These are phyloP conservation scores for Arizona elegans DNA, from an alignment of 2,113 vertebrate genomes.

Conservation along the genomic window DNA sequence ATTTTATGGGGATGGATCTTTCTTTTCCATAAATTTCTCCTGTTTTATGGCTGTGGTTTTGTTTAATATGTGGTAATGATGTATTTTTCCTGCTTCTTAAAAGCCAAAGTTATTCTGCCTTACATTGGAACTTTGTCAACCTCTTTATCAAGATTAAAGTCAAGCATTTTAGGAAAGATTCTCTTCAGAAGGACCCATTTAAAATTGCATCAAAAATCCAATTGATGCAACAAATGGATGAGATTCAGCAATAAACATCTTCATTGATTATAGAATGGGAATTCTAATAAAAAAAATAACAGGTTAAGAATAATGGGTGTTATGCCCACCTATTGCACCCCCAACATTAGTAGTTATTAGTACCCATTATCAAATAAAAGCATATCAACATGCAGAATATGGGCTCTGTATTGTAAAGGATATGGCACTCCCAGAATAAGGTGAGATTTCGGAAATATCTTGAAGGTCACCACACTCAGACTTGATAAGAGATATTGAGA, in stretches of 20 bases:
- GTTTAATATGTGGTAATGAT: neutral
- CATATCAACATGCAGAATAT: neutral
- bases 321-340: accelerated
- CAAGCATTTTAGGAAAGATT: neutral
- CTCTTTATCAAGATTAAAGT: accelerated
- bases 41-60: neutral
- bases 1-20: neutral
- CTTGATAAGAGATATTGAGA: constrained; percentile 97
- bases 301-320: neutral
- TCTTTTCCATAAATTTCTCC: neutral
- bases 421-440: constrained; percentile 98
- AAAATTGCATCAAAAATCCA: neutral
- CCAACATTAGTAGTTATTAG: neutral
- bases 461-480: constrained; percentile 97
- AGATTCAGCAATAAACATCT: neutral
- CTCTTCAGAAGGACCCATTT: neutral
- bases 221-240: neutral
- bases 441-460: constrained; percentile 96
- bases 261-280: neutral
- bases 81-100: neutral
- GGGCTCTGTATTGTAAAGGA: constrained; percentile 77
- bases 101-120: neutral
- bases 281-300: accelerated
- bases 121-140: neutral
- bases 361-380: neutral